Evolutionary conservation across 2,797 vertebrate species (phyloP).

Genomic region (Poecilia velifera): DNA sequence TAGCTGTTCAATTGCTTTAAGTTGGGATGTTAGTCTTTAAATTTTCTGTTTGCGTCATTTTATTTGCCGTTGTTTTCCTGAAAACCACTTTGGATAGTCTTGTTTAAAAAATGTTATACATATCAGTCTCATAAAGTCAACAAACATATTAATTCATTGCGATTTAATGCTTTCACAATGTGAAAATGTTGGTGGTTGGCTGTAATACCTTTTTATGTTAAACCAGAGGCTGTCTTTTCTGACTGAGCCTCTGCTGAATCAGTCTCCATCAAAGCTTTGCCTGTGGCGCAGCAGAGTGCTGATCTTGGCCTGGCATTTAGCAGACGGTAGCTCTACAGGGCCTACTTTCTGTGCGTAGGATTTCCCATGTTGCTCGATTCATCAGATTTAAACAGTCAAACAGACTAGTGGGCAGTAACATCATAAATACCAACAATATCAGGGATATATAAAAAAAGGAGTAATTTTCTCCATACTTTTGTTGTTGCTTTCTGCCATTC

Average conservation of each 20-base stretch:
- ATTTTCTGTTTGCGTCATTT: not conserved
- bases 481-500: not conserved
- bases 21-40: not conserved
- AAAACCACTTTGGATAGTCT: no score
- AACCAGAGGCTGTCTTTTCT: conserved; percentile 2
- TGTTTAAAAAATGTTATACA: not conserved
- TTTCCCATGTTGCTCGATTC: conserved; percentile 14
- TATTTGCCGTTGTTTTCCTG: not conserved
- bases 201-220: not conserved
- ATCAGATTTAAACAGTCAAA: conserved; percentile 5
- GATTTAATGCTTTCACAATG: not conserved
- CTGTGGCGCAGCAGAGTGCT: conserved; percentile 2
- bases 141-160: not conserved
- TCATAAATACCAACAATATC: not conserved
- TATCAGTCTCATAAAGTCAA: not conserved
- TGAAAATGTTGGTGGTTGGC: not conserved
- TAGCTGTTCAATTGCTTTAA: not conserved
- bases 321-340: not conserved
- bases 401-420: not conserved
- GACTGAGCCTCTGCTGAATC: conserved; percentile 27
- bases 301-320: conserved; percentile 40
- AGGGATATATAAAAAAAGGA: not conserved
- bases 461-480: not conserved
- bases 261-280: conserved; percentile 38
- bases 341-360: not conserved